Conservation (phyloP, 1,140 invertebrate species). For the Drosophila serrata region DNA sequence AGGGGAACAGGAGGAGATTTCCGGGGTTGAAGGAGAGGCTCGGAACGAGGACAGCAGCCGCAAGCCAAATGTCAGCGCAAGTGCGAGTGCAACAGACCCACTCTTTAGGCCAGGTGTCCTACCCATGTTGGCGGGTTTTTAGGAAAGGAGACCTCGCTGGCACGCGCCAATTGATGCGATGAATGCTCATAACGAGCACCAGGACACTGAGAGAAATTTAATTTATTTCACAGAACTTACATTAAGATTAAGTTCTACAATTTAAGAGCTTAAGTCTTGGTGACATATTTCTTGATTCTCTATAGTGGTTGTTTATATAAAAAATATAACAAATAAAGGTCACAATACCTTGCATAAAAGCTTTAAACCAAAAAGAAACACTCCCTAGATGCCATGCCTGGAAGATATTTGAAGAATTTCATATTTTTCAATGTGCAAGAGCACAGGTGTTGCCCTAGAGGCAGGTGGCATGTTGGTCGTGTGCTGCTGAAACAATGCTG, state of each 20-base stretch:
- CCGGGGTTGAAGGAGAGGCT: slow-evolving; percentile 6
- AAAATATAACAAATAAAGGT: neutral
- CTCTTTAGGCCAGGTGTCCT: slow-evolving; percentile 27
- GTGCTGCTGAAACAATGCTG: slow-evolving; percentile 48
- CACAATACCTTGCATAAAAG: too few relatives aligned
- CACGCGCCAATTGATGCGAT: slow-evolving; percentile 69
- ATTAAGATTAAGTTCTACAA: neutral
- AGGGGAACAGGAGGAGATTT: neutral
- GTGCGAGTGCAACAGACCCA: slow-evolving; percentile 39
- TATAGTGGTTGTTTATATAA: neutral
- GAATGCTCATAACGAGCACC: slow-evolving; percentile 71
- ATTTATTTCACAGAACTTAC: too few relatives aligned
- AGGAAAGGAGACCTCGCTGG: slow-evolving; percentile 25
- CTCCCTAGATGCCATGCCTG: neutral
- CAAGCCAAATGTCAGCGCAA: slow-evolving; percentile 39
- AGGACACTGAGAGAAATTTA: slow-evolving; percentile 7
- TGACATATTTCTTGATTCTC: neutral
- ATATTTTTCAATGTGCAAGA: slow-evolving; percentile 21
- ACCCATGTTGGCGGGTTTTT: slow-evolving; percentile 32
- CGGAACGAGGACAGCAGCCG: slow-evolving; percentile 42
- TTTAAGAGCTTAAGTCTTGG: neutral
- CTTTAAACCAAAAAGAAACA: neutral
- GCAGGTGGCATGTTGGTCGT: slow-evolving; percentile 19
- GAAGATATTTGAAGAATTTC: neutral
- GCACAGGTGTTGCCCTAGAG: slow-evolving; percentile 20